phyloP scores from a whole-genome alignment of 1,140 invertebrate genomes.

The Macrosteles quadrilineatus region DNA sequence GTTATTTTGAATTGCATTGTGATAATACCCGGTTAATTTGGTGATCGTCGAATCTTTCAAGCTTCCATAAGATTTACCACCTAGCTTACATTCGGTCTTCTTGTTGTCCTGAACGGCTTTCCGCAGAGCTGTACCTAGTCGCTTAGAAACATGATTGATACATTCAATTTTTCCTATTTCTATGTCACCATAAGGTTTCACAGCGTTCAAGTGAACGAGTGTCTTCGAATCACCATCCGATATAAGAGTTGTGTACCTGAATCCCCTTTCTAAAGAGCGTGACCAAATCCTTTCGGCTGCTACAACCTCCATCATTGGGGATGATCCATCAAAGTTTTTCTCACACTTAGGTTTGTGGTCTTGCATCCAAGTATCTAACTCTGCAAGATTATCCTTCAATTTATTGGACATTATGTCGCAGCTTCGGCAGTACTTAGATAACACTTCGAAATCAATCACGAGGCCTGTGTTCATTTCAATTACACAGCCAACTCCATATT shows the following conservation, averaged over 20 bases:
- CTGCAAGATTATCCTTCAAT: no score
- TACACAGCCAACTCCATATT: neutral
- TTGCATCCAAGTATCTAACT: conserved; percentile 1
- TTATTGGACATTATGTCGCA: no score
- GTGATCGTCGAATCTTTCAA: conserved; percentile 24
- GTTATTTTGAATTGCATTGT: conserved; percentile 28
- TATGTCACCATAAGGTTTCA: neutral
- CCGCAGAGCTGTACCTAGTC: neutral
- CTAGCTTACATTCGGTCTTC: conserved; percentile 16
- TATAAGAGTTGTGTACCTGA: conserved; percentile 27
- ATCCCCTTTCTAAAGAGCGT: conserved; percentile 26
- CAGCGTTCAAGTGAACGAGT: conserved; percentile 7
- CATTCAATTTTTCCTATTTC: neutral
- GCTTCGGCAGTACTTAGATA: neutral
- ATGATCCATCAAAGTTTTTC: conserved; percentile 27
- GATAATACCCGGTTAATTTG: conserved; percentile 31
- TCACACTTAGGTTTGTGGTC: conserved; percentile 16
- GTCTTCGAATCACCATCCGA: conserved; percentile 32
- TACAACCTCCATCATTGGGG: conserved; percentile 31
- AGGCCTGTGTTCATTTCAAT: neutral
- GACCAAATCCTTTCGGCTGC: conserved; percentile 20
- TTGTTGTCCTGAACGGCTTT: conserved; percentile 22
- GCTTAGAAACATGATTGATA: conserved; percentile 3
- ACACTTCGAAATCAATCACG: neutral
- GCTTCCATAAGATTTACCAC: conserved; percentile 31